These are phyloP conservation scores for Anarsia innoxiella DNA, from an alignment of 2,888 invertebrate species.

Conservation along the genomic window DNA sequence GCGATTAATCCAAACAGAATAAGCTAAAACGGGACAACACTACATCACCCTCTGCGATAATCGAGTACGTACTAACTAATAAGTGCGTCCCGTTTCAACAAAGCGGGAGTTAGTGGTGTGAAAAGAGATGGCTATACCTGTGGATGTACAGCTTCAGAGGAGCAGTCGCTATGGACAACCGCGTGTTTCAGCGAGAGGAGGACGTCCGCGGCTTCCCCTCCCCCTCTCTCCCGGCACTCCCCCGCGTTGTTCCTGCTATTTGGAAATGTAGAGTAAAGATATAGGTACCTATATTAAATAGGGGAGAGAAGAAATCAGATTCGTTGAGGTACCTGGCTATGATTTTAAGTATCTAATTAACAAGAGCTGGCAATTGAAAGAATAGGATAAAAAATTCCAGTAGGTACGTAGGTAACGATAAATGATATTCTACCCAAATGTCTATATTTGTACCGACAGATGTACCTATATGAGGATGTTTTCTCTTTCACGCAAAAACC, in stretches of 20 bases:
- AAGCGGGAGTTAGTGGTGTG: conserved; percentile 15
- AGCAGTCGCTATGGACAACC: conserved; percentile 85
- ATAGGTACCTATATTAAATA: too few relatives aligned
- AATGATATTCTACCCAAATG: too few relatives aligned
- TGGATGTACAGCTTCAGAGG: conserved; percentile 65
- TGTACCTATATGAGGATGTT: too few relatives aligned
- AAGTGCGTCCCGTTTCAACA: not conserved
- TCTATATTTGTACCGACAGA: too few relatives aligned
- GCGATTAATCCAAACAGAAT: conserved; percentile 1
- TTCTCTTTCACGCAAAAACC: too few relatives aligned
- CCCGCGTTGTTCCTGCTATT: conserved; percentile 57
- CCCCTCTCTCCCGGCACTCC: conserved; percentile 73
- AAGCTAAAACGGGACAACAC: conserved; percentile 1
- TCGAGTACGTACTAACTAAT: not conserved
- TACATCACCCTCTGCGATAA: not conserved
- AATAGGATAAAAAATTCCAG: too few relatives aligned
- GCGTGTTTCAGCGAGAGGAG: conserved; percentile 91
- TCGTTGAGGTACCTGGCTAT: too few relatives aligned
- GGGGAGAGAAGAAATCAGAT: too few relatives aligned
- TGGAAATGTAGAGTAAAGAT: not conserved
- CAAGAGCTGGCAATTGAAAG: too few relatives aligned
- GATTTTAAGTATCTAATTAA: too few relatives aligned
- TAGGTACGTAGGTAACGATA: too few relatives aligned
- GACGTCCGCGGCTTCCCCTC: conserved; percentile 89
- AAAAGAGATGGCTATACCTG: conserved; percentile 58